Conservation (phyloP, 1,140 invertebrate genomes). For the Drosophila athabasca region DNA sequence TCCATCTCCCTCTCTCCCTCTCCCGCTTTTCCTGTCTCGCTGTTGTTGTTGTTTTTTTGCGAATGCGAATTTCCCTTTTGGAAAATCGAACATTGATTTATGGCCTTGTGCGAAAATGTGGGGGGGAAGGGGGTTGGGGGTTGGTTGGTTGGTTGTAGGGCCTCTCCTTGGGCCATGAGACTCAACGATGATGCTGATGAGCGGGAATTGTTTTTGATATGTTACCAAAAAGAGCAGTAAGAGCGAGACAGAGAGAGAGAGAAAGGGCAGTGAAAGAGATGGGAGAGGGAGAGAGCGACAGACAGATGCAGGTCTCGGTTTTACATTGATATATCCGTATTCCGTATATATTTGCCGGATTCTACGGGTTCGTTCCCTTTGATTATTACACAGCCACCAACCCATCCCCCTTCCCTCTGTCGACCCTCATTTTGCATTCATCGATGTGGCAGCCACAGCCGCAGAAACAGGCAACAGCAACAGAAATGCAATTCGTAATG, state of each 20-base stretch:
- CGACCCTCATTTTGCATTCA: slow-evolving; percentile 58
- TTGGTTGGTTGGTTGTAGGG: slow-evolving; percentile 16
- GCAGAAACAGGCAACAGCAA: slow-evolving; percentile 53
- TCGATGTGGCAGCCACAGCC: slow-evolving; percentile 40
- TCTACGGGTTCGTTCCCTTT: background rate
- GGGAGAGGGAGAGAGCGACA: slow-evolving; percentile 16
- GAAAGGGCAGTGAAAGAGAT: slow-evolving; percentile 19
- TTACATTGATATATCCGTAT: slow-evolving; percentile 12
- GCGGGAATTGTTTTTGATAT: slow-evolving; percentile 67
- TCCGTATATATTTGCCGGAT: slow-evolving; percentile 32
- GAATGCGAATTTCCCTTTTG: slow-evolving; percentile 45
- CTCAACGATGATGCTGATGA: slow-evolving; percentile 62
- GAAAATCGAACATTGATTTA: slow-evolving; percentile 66
- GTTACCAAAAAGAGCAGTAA: slow-evolving; percentile 7
- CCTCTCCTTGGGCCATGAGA: slow-evolving; percentile 27
- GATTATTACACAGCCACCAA: background rate
- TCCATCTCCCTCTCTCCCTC: slow-evolving; percentile 34
- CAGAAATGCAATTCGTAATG: slow-evolving; percentile 43
- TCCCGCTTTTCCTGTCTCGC: slow-evolving; percentile 34
- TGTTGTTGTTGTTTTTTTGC: slow-evolving; percentile 41
- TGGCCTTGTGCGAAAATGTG: slow-evolving; percentile 47
- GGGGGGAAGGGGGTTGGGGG: slow-evolving; percentile 3
- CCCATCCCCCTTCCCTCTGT: slow-evolving; percentile 5
- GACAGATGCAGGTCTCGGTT: slow-evolving; percentile 11
- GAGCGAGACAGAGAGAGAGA: background rate